phyloP scores from a whole-genome alignment of 2,888 invertebrate genomes.

The Xestia sexstrigata region DNA sequence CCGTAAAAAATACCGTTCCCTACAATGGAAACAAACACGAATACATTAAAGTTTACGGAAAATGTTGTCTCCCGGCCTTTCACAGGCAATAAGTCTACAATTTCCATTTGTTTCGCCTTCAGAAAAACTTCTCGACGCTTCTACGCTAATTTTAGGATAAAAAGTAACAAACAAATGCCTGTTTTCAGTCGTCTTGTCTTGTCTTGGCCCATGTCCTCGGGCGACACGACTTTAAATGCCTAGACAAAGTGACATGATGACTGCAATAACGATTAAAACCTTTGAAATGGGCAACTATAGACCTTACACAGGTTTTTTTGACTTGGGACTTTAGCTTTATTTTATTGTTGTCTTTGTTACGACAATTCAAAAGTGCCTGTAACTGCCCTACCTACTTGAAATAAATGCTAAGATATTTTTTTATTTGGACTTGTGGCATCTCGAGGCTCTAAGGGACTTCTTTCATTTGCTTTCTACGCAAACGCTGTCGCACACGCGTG shows the following conservation, averaged over 20 bases:
- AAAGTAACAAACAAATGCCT: constrained; percentile 33
- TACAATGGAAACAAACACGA: constrained; percentile 35
- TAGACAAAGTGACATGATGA: background rate
- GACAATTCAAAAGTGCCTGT: background rate
- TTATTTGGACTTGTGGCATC: background rate
- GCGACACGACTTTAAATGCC: too few relatives aligned
- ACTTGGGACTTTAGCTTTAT: background rate
- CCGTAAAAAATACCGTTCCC: background rate
- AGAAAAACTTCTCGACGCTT: constrained; percentile 45
- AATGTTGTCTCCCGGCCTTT: constrained; percentile 42
- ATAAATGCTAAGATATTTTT: background rate
- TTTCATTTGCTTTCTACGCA: background rate
- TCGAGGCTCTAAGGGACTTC: background rate
- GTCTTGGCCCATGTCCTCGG: background rate
- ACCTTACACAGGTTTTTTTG: too few relatives aligned
- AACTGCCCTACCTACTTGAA: background rate
- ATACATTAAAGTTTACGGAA: constrained; percentile 59
- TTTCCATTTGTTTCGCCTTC: constrained; percentile 50
- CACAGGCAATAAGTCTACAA: constrained; percentile 59
- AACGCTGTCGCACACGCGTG: background rate
- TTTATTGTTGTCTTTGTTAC: background rate
- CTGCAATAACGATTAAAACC: background rate
- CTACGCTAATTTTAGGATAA: constrained; percentile 44
- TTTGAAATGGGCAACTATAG: background rate
- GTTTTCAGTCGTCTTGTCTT: constrained; percentile 5